Base-by-base conservation (phyloP, 2,888 invertebrate genomes). In the Clistopyga incitator region DNA sequence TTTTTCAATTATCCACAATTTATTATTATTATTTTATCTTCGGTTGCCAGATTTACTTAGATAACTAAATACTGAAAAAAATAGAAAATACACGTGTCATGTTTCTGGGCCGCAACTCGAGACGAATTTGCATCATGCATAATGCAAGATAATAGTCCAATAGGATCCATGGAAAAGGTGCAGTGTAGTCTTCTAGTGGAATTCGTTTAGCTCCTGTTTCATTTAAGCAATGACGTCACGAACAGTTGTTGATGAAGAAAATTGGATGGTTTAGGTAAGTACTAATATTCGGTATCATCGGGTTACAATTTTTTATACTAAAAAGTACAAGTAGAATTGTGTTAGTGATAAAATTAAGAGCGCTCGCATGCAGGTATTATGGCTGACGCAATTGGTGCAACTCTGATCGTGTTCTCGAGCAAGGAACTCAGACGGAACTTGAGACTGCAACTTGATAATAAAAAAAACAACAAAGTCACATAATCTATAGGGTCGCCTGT, bases 401-500 rank as follows among this genome's bases (percentile, higher is more conserved):
- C 8, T 29, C 34, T 29, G 34, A 61, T 61, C 34, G 61, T 34
- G 61, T 38, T 61, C 61, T 34, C 61, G 61, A 34, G 18, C 34
- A 61, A 34, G 34, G 61, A 34, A 29, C 34, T 29, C 61, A 18
- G 29, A n/a, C 34, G 61, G 18, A 61, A 61, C 61, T 61, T n/a
- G 61, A 61, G 34, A 61, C 59, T 59, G 61, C 15, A 61, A 38
- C 61, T 61, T n/a, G 61, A 61, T 34, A 34, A 15, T n/a, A n/a
- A 61, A 34, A 13, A 34, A 29, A 61, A 38, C 15, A 29, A 61
- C 4, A 61, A 34, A 34, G 61, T 38, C 61, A 61, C 8, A 38
- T n/a, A 29, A 61, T 34, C 34, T n/a, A 11, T 61, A 8, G 8
- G 10, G n/a, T 18, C 34, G 15, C 61, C 34, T 34, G n/a, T 38